A percentile compares a stretch with the other conserved stretches of the same genome.
These are phyloP conservation scores for Heteromormyrus szaboi DNA, from an alignment of 2,797 vertebrate genomes.

Conservation along the genomic window DNA sequence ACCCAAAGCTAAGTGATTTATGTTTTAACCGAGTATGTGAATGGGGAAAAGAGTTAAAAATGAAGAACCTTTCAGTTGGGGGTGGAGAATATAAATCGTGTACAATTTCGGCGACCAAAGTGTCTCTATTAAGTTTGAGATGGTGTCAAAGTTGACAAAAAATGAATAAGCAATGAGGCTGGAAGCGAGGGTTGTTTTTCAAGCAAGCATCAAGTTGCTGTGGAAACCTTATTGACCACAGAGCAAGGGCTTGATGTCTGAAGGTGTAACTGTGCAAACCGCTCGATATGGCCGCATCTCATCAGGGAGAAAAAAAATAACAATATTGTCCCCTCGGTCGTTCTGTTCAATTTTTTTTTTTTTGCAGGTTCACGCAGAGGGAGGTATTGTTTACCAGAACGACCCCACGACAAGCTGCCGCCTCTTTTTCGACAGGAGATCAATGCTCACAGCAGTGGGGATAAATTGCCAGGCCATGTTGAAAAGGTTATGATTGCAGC, in stretches of 20 bases:
- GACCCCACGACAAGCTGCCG: not conserved
- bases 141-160: not conserved
- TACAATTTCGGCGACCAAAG: not conserved
- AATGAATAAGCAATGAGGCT: slow-evolving; percentile 12
- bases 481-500: slow-evolving; percentile 50
- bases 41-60: not conserved
- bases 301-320: slow-evolving; percentile 5
- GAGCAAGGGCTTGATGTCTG: slow-evolving; percentile 22
- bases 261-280: slow-evolving; percentile 38
- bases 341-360: not conserved
- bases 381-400: slow-evolving; percentile 1
- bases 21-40: not conserved
- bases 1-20: slow-evolving; percentile 5
- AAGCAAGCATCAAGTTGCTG: slow-evolving; percentile 26
- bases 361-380: not conserved
- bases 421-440: slow-evolving; percentile 28
- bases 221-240: slow-evolving; percentile 34
- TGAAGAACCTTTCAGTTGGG: not conserved
- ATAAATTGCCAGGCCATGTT: slow-evolving; percentile 44
- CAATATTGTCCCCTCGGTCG: not conserved
- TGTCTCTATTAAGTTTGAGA: not conserved
- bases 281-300: slow-evolving; percentile 38
- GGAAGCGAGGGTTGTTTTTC: not conserved
- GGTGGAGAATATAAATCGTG: not conserved
- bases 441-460: slow-evolving; percentile 51